A percentile compares a stretch with the other conserved stretches of the same genome.
Evolutionary conservation across 2,797 vertebrate species (phyloP).

Genomic region (Alosa sapidissima): DNA sequence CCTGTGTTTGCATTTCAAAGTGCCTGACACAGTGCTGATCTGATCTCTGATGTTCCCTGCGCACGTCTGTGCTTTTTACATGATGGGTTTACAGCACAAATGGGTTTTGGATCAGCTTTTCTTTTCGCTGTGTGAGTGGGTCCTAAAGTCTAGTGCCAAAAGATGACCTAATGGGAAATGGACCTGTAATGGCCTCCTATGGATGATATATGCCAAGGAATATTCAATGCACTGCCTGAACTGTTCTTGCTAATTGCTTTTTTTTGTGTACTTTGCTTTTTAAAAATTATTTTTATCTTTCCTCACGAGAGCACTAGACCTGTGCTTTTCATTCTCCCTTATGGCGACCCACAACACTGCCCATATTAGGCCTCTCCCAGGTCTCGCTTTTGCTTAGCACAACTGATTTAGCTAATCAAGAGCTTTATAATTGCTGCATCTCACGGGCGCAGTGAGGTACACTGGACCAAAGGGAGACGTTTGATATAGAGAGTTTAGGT

Average conservation of each 20-base stretch:
- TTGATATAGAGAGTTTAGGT: neutral
- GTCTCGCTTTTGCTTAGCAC: neutral
- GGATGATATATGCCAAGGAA: constrained; percentile 7
- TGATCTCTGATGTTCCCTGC: neutral
- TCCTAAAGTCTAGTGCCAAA: neutral
- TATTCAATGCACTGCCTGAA: neutral
- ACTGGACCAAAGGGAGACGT: neutral
- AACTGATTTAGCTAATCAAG: constrained; percentile 2
- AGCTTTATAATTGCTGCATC: constrained; percentile 14
- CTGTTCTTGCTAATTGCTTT: neutral
- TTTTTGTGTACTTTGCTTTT: neutral
- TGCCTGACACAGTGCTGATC: neutral
- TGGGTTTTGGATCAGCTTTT: constrained; percentile 14
- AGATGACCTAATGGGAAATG: constrained; percentile 20
- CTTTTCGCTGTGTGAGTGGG: neutral
- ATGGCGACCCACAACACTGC: neutral
- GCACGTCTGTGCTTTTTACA: neutral
- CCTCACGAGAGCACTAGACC: neutral
- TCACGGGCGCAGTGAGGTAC: neutral
- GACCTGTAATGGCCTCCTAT: neutral
- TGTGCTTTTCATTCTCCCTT: neutral
- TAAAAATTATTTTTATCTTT: neutral
- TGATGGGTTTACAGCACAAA: neutral
- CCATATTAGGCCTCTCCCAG: neutral
- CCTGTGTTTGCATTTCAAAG: neutral